A percentile compares a stretch with the other conserved stretches of the same genome.
Conservation (phyloP, 1,140 invertebrate genomes). For the Zaprionus tsacasi region DNA sequence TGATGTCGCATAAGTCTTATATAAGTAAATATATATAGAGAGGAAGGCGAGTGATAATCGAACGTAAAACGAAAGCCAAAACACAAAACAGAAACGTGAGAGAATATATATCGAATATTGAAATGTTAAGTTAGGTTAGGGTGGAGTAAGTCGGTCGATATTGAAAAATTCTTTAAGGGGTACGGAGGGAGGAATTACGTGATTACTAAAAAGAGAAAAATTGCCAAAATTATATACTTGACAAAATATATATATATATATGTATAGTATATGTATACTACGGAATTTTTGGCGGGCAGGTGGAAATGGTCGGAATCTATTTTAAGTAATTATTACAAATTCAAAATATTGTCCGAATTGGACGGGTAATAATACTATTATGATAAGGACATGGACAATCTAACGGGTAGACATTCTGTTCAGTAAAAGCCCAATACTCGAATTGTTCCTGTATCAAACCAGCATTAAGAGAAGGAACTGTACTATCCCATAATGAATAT, state of each 20-base stretch:
- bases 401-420: conserved; percentile 4
- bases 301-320: conserved; percentile 3
- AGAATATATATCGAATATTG: conserved; percentile 26
- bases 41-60: conserved; percentile 59
- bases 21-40: conserved; percentile 56
- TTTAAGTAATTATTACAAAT: not conserved
- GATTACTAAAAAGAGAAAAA: conserved; percentile 17
- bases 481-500: not conserved
- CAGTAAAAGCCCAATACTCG: not conserved
- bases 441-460: conserved; percentile 5
- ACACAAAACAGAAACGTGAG: conserved; percentile 45
- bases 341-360: conserved; percentile 4
- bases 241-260: not conserved
- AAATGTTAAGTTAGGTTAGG: conserved; percentile 25
- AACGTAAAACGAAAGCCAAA: conserved; percentile 56
- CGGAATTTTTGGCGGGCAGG: conserved; percentile 15
- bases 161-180: conserved; percentile 1
- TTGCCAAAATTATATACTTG: conserved; percentile 16
- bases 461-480: not conserved
- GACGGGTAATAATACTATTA: not conserved
- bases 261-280: conserved; percentile 3
- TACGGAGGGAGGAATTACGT: conserved; percentile 12
- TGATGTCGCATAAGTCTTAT: conserved; percentile 34
- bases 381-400: not conserved
- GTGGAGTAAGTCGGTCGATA: conserved; percentile 16